A percentile compares a stretch with the other conserved stretches of the same genome.
phyloP scores from a whole-genome alignment of 2,888 invertebrate species.

The Synanthedon andrenaeformis region DNA sequence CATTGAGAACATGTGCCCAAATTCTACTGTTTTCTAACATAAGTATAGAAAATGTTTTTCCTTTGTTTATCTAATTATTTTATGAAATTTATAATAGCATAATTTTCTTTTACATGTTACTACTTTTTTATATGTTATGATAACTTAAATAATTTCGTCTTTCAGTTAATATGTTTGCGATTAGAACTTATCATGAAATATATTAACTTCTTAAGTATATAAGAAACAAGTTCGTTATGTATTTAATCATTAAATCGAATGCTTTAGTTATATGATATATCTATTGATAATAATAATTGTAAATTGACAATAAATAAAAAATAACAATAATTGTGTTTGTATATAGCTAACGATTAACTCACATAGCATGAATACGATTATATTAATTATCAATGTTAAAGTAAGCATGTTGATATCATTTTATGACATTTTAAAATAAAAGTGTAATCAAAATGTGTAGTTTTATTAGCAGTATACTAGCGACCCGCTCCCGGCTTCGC shows the following conservation, averaged over 20 bases:
- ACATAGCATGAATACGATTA: conserved; percentile 33
- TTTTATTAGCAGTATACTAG: background rate
- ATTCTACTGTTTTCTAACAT: too few relatives aligned
- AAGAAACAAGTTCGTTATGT: background rate
- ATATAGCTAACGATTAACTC: conserved; percentile 44
- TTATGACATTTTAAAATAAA: conserved; percentile 68
- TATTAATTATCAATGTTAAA: conserved; percentile 64
- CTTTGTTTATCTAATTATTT: background rate
- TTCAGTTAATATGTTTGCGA: background rate
- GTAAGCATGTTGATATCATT: conserved; percentile 69
- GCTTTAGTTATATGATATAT: too few relatives aligned
- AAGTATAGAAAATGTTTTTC: too few relatives aligned
- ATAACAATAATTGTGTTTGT: conserved; percentile 40
- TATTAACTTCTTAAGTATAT: background rate
- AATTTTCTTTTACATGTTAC: background rate
- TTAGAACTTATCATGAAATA: background rate
- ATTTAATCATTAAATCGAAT: background rate
- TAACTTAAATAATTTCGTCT: background rate
- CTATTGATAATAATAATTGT: background rate
- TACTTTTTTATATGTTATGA: background rate
- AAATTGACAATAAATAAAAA: conserved; percentile 41
- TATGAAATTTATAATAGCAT: background rate
- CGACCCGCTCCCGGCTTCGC: too few relatives aligned
- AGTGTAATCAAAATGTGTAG: conserved; percentile 34
- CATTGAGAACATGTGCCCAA: too few relatives aligned